A percentile compares a stretch with the other conserved stretches of the same genome.
Conservation (phyloP, 2,888 invertebrate genomes). For the Parthenolecanium corni region DNA sequence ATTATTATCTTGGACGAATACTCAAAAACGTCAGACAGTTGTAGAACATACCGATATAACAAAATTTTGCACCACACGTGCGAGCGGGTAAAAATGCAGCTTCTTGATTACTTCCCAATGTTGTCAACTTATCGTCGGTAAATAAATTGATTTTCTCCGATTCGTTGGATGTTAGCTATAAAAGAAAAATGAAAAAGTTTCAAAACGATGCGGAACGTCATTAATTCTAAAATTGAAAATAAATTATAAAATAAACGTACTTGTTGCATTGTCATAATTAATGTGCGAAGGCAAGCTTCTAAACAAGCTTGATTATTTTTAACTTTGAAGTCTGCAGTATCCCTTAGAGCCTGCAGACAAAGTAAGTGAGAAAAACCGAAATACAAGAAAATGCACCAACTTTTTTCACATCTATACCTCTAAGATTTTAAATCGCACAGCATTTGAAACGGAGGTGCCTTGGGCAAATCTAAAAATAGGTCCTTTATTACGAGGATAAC, state of each 20-base stretch:
- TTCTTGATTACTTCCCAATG: conserved; percentile 43
- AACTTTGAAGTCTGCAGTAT: conserved; percentile 68
- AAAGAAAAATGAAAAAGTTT: background rate
- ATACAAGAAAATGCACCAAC: background rate
- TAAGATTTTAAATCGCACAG: conserved; percentile 58
- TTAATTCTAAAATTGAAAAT: conserved; percentile 18
- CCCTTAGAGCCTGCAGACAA: conserved; percentile 49
- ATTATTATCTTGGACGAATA: no score
- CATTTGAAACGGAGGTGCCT: conserved; percentile 56
- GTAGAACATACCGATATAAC: conserved; percentile 55
- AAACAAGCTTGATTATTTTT: conserved; percentile 75
- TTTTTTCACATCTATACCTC: conserved; percentile 44
- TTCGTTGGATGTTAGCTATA: conserved; percentile 6
- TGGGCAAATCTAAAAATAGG: conserved; percentile 55
- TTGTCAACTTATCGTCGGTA: conserved; percentile 4
- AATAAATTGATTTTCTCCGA: conserved; percentile 15
- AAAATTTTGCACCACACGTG: conserved; percentile 87
- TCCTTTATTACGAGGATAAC: conserved; percentile 58
- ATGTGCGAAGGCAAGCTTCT: conserved; percentile 68
- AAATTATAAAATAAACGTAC: conserved; percentile 36
- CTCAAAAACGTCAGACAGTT: no score
- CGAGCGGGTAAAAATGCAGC: conserved; percentile 87
- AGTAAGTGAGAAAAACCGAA: background rate
- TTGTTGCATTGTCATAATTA: conserved; percentile 53
- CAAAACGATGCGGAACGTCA: conserved; percentile 32